Percentiles rank a stretch among this genome's conserved stretches.
Evolutionary conservation across 2,113 vertebrate genomes (phyloP).

Genomic region (Oreochromis spilurus): DNA sequence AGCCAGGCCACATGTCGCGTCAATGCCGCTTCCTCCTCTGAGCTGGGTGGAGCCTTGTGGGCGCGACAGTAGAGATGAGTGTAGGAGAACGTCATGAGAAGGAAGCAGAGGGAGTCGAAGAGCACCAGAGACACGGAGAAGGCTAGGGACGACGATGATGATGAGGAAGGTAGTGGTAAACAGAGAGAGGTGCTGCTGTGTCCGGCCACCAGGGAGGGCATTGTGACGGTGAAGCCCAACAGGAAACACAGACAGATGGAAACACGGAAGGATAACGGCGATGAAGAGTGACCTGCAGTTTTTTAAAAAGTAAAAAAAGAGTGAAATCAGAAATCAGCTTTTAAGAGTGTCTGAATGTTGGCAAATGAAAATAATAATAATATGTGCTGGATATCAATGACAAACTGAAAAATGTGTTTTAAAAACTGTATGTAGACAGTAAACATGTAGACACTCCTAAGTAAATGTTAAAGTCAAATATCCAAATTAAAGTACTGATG

Average conservation of each 20-base stretch:
- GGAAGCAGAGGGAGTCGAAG: slow-evolving; percentile 85
- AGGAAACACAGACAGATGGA: slow-evolving; percentile 41
- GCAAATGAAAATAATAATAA: not conserved
- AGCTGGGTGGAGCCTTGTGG: not conserved
- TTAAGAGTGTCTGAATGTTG: not conserved
- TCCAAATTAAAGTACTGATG: not conserved
- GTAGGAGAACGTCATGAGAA: slow-evolving; percentile 85
- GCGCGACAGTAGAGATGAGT: slow-evolving; percentile 82
- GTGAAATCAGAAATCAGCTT: not conserved
- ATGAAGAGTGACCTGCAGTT: not conserved
- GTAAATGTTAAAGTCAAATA: not conserved
- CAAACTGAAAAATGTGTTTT: not conserved
- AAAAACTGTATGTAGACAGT: not conserved
- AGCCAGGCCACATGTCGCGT: slow-evolving; percentile 87
- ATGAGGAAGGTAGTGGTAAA: slow-evolving; percentile 75
- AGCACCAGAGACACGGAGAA: slow-evolving; percentile 85
- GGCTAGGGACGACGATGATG: slow-evolving; percentile 68
- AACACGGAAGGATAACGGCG: not conserved
- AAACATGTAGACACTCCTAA: not conserved
- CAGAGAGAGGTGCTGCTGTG: slow-evolving; percentile 82
- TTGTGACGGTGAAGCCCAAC: slow-evolving; percentile 75
- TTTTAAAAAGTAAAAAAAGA: rapidly evolving
- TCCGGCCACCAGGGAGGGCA: slow-evolving; percentile 78
- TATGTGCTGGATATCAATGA: not conserved
- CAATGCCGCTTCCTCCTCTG: slow-evolving; percentile 80